These are phyloP conservation scores for Hesperophylax magnus DNA, from an alignment of 1,140 invertebrate genomes.

Conservation along the genomic window DNA sequence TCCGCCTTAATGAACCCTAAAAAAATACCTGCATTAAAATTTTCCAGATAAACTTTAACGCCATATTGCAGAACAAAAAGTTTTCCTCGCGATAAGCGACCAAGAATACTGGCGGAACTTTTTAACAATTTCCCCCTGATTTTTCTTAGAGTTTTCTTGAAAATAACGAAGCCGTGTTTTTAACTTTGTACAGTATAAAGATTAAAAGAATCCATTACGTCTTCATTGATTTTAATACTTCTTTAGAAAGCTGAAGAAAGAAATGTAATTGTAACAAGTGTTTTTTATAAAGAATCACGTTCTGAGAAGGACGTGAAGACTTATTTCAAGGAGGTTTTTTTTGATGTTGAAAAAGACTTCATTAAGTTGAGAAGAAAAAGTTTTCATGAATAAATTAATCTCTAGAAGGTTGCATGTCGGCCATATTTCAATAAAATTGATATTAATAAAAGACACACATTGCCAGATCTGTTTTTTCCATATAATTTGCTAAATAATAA, in stretches of 20 bases:
- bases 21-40: constrained; percentile 58
- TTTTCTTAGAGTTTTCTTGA: constrained; percentile 17
- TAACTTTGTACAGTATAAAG: constrained; percentile 8
- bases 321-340: neutral
- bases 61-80: constrained; percentile 46
- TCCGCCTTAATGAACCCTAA: constrained; percentile 32
- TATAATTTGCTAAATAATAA: too few species aligned
- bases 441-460: too few species aligned
- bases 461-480: too few species aligned
- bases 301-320: too few species aligned
- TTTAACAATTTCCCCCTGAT: constrained; percentile 23
- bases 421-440: too few species aligned
- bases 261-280: too few species aligned
- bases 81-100: constrained; percentile 47
- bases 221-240: constrained; percentile 19
- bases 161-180: constrained; percentile 30
- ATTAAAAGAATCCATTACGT: neutral
- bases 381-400: too few species aligned
- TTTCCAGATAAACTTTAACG: constrained; percentile 54
- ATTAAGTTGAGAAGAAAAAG: too few species aligned
- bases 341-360: too few species aligned
- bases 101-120: constrained; percentile 21
- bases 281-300: too few species aligned
- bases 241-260: neutral
- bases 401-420: too few species aligned